A percentile compares a stretch with the other conserved stretches of the same genome.
Evolutionary conservation across 2,113 vertebrate species (phyloP).

Genomic region (Corvus moneduloides): DNA sequence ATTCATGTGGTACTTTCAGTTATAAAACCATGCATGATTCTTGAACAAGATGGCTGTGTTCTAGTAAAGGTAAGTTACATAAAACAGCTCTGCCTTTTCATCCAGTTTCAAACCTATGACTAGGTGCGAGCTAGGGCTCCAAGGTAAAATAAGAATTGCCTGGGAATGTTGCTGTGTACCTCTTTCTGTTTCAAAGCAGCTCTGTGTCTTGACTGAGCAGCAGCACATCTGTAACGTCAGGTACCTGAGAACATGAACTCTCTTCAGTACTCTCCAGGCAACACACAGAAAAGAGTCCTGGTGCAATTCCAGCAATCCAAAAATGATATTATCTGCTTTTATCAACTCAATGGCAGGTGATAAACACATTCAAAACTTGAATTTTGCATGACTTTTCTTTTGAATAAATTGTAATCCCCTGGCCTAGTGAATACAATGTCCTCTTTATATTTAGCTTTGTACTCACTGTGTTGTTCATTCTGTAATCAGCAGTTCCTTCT

Average conservation of each 20-base stretch:
- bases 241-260: neutral
- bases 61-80: constrained; percentile 4
- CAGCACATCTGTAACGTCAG: neutral
- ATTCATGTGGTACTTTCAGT: neutral
- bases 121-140: neutral
- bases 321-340: neutral
- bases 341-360: neutral
- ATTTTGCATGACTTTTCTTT: neutral
- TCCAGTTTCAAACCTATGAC: neutral
- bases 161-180: neutral
- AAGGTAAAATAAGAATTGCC: neutral
- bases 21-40: neutral
- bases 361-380: neutral
- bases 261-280: neutral
- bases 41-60: neutral
- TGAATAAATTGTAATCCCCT: neutral
- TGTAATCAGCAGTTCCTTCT: neutral
- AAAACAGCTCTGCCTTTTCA: neutral
- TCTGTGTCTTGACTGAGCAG: neutral
- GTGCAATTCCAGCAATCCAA: neutral
- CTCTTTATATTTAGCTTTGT: neutral
- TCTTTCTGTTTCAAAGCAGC: neutral
- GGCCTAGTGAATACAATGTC: neutral
- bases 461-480: neutral
- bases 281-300: neutral